Base-by-base conservation (phyloP, 1,140 invertebrate species). In the Drosophila suzukii region DNA sequence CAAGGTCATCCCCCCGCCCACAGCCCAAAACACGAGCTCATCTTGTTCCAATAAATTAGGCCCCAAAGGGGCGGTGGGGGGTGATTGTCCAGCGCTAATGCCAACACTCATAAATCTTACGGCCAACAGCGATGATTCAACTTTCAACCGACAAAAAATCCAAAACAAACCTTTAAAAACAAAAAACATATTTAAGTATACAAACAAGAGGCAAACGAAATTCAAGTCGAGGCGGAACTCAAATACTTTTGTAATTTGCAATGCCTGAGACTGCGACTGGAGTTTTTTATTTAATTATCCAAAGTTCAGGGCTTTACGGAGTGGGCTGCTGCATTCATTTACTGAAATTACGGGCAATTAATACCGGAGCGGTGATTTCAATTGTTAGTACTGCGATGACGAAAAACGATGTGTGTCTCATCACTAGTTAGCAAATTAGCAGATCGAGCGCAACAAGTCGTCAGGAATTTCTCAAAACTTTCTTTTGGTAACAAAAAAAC, bases 171-270 rank as follows among this genome's bases (percentile, higher is more conserved):
- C 58, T 41, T 56, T 44, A 60, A 56, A 56, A 41, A 56, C 44
- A 8, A 53, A 59, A 49, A 62, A 56, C 36, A 61, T 77, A 68
- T 50, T 62, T 62, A 70, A 62, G 46, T 58, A 54, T 47, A 54
- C 55, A 70, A 79, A 66, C 57, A 56, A 60, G 59, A 79, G 50
- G 56, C 55, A 74, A 79, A 65, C 71, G 62, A 75, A 75, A 63
- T 75, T 75, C 17, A 55, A 55, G 51, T 50, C 41, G 39, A 75
- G 58, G 56, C 68, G 68, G 76, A 60, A 74, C 49, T 59, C 32
- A 71, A 79, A 62, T 67, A 30, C 57, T 57, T 78, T 78, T 77
- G 65, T 71, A 75, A 76, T 70, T 78, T 49, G 53, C 73, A 70
- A 58, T 44, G 17, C 46, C 46, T 66, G 53, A 59, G 46, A 58